Percentiles rank a stretch among this genome's conserved stretches.
phyloP scores from a whole-genome alignment of 2,888 invertebrate genomes.

The Lithosia quadra region DNA sequence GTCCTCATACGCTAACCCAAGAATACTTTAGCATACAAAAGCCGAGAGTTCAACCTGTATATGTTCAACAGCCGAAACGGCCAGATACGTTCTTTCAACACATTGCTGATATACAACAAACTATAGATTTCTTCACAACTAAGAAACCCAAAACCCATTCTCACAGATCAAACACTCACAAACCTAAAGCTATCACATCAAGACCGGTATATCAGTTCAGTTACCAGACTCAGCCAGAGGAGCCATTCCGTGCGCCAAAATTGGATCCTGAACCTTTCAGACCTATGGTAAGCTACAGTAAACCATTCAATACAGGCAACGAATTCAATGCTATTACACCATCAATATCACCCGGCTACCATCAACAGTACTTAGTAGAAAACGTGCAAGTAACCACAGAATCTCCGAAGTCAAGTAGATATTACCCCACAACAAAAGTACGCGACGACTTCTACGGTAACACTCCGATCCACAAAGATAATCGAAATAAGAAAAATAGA shows the following conservation, averaged over 20 bases:
- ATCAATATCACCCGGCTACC: conserved; percentile 72
- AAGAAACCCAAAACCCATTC: conserved; percentile 84
- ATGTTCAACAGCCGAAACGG: conserved; percentile 76
- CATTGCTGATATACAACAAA: conserved; percentile 89
- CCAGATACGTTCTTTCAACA: conserved; percentile 88
- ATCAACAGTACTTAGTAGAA: conserved; percentile 80
- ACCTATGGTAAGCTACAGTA: conserved; percentile 88
- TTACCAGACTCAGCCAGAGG: conserved; percentile 88
- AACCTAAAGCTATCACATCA: conserved; percentile 83
- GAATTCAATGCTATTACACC: conserved; percentile 80
- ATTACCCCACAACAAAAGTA: conserved; percentile 81
- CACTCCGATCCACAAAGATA: conserved; percentile 64
- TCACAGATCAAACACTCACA: conserved; percentile 72
- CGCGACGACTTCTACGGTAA: conserved; percentile 83
- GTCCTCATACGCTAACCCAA: conserved; percentile 82
- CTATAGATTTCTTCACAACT: conserved; percentile 88
- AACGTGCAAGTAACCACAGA: conserved; percentile 83
- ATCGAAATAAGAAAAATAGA: conserved; percentile 66
- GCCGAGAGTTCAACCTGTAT: conserved; percentile 74
- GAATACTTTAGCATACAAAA: conserved; percentile 85
- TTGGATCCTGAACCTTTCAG: conserved; percentile 88
- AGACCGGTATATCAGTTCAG: conserved; percentile 91
- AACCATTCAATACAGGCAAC: conserved; percentile 79
- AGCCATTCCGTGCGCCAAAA: conserved; percentile 83
- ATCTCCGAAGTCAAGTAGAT: conserved; percentile 81